Evolutionary conservation across 2,888 invertebrate genomes (phyloP), one percentile per base, ranked within the genome.

Genomic region (Cheilosia grossa): DNA sequence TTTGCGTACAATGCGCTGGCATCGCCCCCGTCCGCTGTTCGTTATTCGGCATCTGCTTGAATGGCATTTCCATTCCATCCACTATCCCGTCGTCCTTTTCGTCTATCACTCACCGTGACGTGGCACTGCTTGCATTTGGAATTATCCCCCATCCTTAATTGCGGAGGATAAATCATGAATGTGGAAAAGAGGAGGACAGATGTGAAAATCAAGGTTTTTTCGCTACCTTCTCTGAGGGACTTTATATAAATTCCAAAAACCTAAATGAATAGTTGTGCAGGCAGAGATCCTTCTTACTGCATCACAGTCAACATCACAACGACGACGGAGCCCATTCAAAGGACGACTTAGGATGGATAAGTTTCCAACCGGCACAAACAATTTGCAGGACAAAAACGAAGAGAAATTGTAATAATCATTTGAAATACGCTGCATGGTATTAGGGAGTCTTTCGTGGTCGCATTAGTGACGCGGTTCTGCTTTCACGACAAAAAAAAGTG

Each of bases 371-470:
- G 27, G 44, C 66, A 61, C 79, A 61, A 74, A 64, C 53, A 69
- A 70, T 17, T 70, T 64, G 54, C 37, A 47, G 51, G 47, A 64
- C 69, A 64, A 37, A 66, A 74, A 66, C 6, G 15, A 56, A 63
- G 53, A 63, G 37, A 80, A 70, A 75, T 70, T 74, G 75, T 80
- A 80, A 85, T 85, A 85, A 85, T 85, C 80, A 85, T 80, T 85
- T 70, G 74, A 70, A 85, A 85, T 85, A 80, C 69, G 70, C 75
- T 51, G 75, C 75, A 66, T 66, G 74, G 83, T 56, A 72, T 85
- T 85, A 80, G 37, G 70, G 80, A 53, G 74, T 64, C 70, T 61
- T 85, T 54, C 58, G 70, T 59, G 80, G 83, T 51, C 33, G 83
- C 66, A 85, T 85, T 85, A 80, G 70, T 85, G 70, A 85, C 66